A percentile compares a stretch with the other conserved stretches of the same genome.
phyloP scores from a whole-genome alignment of 2,888 invertebrate genomes.

The Halictus quadricinctus region DNA sequence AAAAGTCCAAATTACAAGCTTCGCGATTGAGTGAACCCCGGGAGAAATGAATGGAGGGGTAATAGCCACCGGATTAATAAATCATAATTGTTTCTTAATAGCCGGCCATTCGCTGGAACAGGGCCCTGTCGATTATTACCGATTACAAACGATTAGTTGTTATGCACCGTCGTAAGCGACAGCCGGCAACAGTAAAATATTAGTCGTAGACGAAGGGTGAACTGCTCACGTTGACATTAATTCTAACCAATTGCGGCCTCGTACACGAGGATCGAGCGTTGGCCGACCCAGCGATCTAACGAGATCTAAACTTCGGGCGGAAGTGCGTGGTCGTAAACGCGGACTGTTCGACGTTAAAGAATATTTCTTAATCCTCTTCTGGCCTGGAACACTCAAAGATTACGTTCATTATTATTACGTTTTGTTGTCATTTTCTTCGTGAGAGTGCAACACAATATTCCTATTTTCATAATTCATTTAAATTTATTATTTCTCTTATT shows the following conservation, averaged over 20 bases:
- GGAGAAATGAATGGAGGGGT: not conserved
- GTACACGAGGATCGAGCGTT: conserved; percentile 39
- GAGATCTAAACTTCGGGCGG: conserved; percentile 46
- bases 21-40: no score
- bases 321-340: conserved; percentile 38
- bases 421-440: not conserved
- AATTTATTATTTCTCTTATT: no score
- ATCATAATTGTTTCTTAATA: conserved; percentile 38
- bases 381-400: not conserved
- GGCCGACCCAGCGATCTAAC: conserved; percentile 27
- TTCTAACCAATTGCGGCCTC: conserved; percentile 66
- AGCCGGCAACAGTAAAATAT: conserved; percentile 47
- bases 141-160: conserved; percentile 55
- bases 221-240: conserved; percentile 61
- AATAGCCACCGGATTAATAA: conserved; percentile 3
- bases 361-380: not conserved
- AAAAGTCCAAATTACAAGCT: no score
- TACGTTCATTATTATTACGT: no score
- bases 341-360: not conserved
- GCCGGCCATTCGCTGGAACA: conserved; percentile 1
- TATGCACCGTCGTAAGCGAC: conserved; percentile 18
- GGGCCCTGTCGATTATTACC: conserved; percentile 39
- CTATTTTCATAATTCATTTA: no score
- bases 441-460: no score
- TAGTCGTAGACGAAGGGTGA: conserved; percentile 58